Conservation (phyloP, 2,113 vertebrate species). For the Cettia cetti region DNA sequence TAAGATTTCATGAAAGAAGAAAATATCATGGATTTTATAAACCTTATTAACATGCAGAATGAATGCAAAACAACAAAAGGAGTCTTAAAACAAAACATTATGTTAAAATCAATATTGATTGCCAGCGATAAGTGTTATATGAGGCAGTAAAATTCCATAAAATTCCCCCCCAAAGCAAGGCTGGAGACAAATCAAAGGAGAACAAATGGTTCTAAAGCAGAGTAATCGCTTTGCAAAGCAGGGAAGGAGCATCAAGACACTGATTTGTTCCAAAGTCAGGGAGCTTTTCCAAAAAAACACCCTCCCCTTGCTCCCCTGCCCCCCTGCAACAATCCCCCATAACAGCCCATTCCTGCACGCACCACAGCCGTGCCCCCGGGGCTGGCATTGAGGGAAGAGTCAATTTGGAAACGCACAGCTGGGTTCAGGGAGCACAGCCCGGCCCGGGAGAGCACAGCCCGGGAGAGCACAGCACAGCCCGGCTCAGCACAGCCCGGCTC, state of each 20-base stretch:
- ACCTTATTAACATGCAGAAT: slow-evolving; percentile 39
- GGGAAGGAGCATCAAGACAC: not conserved
- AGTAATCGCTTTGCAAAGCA: not conserved
- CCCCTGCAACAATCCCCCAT: not conserved
- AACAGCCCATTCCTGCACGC: not conserved
- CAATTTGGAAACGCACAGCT: slow-evolving; percentile 1
- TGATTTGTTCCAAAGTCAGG: not conserved
- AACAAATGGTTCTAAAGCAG: not conserved
- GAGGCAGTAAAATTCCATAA: slow-evolving; percentile 39
- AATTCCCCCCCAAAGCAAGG: not conserved
- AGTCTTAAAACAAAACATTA: slow-evolving; percentile 47
- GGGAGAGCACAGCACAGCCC: not conserved
- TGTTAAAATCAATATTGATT: slow-evolving; percentile 65
- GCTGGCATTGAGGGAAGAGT: slow-evolving; percentile 2
- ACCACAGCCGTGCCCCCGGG: not conserved
- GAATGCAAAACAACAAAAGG: slow-evolving; percentile 45
- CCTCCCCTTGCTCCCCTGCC: not conserved
- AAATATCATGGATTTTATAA: slow-evolving; percentile 44
- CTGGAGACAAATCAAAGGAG: not conserved
- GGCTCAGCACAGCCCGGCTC: not conserved
- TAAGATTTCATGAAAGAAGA: slow-evolving; percentile 31
- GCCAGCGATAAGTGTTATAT: slow-evolving; percentile 19
- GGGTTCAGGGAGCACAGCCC: not conserved
- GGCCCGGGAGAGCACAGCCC: not conserved
- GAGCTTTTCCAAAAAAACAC: not conserved